Evolutionary conservation across 2,888 invertebrate species (phyloP).

Genomic region (Ornithoptera alexandrae): DNA sequence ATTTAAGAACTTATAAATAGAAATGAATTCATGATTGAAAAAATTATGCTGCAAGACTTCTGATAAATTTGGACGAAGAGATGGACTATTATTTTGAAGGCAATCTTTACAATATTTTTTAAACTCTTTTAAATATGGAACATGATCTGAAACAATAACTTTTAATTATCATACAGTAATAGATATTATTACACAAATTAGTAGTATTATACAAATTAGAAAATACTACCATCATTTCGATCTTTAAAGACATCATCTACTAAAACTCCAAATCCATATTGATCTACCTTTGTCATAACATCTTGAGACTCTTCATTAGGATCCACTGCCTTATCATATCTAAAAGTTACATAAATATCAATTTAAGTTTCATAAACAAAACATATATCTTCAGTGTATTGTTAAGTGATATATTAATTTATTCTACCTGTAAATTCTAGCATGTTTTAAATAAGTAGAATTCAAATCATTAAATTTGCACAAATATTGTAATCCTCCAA

Average conservation of each 20-base stretch:
- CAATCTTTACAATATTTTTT: slow-evolving; percentile 84
- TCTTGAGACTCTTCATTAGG: slow-evolving; percentile 83
- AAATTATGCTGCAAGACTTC: slow-evolving; percentile 85
- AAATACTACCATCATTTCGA: slow-evolving; percentile 76
- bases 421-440: slow-evolving; percentile 79
- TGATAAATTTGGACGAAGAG: slow-evolving; percentile 83
- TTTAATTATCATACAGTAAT: slow-evolving; percentile 8
- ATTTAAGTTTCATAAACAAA: not conserved
- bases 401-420: slow-evolving; percentile 1
- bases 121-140: slow-evolving; percentile 85
- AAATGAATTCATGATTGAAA: slow-evolving; percentile 92
- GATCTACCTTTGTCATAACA: slow-evolving; percentile 83
- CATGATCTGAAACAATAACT: slow-evolving; percentile 77
- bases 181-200: not conserved
- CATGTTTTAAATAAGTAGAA: slow-evolving; percentile 83
- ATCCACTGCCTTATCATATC: slow-evolving; percentile 86
- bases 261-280: slow-evolving; percentile 87
- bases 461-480: slow-evolving; percentile 85
- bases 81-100: slow-evolving; percentile 83
- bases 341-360: slow-evolving; percentile 41
- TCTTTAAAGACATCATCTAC: slow-evolving; percentile 86
- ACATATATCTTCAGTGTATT: not conserved
- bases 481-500: slow-evolving; percentile 91
- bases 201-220: not conserved
- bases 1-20: slow-evolving; percentile 89